Evolutionary conservation across 1,140 invertebrate species (phyloP).

Genomic region (Ectropis grisescens): DNA sequence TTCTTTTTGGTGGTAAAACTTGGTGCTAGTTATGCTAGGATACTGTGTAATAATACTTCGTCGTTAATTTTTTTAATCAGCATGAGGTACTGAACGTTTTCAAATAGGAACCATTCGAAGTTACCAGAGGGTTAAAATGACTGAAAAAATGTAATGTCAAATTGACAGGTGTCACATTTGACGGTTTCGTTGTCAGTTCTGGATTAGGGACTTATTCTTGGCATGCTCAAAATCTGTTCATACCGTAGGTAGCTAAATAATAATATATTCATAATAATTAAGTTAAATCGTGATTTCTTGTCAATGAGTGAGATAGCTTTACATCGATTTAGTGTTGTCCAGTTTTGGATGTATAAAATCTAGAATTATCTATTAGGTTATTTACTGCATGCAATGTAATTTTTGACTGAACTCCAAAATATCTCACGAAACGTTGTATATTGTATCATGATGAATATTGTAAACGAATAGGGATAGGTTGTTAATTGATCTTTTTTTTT

Average conservation of each 20-base stretch:
- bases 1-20: conserved; percentile 46
- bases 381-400: conserved; percentile 29
- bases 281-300: conserved; percentile 40
- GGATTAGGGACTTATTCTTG: conserved; percentile 18
- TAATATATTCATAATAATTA: conserved; percentile 25
- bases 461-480: conserved; percentile 51
- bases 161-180: conserved; percentile 48
- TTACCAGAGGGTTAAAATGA: conserved; percentile 24
- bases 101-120: conserved; percentile 24
- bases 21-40: conserved; percentile 38
- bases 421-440: conserved; percentile 40
- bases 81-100: conserved; percentile 21
- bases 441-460: conserved; percentile 42
- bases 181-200: conserved; percentile 35
- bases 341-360: conserved; percentile 31
- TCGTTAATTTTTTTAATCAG: too few relatives aligned
- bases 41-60: too few relatives aligned
- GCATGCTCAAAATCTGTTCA: too few relatives aligned
- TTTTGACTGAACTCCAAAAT: conserved; percentile 59
- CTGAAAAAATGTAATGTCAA: conserved; percentile 36
- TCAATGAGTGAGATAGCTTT: conserved; percentile 48
- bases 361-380: too few relatives aligned
- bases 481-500: conserved; percentile 62
- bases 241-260: too few relatives aligned
- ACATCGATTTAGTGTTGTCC: conserved; percentile 19